Percentiles rank a stretch among this genome's conserved stretches.
These are phyloP conservation scores for Sebastes diaconus DNA, from an alignment of 2,797 vertebrate species.

Conservation along the genomic window DNA sequence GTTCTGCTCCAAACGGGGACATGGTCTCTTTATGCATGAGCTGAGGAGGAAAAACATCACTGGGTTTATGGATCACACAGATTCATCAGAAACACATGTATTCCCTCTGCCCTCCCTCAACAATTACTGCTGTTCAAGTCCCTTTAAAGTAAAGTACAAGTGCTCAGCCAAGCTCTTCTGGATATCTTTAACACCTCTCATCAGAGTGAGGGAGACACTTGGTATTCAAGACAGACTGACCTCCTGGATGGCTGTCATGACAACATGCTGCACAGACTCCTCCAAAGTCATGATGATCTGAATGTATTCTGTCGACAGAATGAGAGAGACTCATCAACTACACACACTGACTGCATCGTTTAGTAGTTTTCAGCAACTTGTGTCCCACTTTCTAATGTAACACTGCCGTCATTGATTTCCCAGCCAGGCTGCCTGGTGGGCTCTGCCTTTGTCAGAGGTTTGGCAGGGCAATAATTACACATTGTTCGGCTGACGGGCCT, in stretches of 20 bases:
- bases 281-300: constrained; percentile 99
- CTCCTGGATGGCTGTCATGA: constrained; percentile 99
- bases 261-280: constrained; percentile 97
- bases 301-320: constrained; percentile 88
- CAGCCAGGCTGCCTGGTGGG: not conserved
- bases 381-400: constrained; percentile 11
- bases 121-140: not conserved
- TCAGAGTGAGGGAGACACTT: not conserved
- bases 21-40: constrained; percentile 91
- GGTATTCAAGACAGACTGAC: constrained; percentile 71
- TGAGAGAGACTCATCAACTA: not conserved
- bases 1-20: constrained; percentile 80
- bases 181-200: not conserved
- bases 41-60: constrained; percentile 74
- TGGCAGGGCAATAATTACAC: constrained; percentile 37
- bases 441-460: constrained; percentile 28
- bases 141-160: not conserved
- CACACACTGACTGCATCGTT: not conserved
- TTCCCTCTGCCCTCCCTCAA: not conserved
- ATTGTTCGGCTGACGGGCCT: not conserved
- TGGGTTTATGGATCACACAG: not conserved
- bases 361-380: not conserved
- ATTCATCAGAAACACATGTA: not conserved
- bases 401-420: not conserved
- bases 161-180: not conserved